A percentile compares a stretch with the other conserved stretches of the same genome.
These are phyloP conservation scores for Cryptosula pallasiana DNA, from an alignment of 2,888 invertebrate species.

Conservation along the genomic window DNA sequence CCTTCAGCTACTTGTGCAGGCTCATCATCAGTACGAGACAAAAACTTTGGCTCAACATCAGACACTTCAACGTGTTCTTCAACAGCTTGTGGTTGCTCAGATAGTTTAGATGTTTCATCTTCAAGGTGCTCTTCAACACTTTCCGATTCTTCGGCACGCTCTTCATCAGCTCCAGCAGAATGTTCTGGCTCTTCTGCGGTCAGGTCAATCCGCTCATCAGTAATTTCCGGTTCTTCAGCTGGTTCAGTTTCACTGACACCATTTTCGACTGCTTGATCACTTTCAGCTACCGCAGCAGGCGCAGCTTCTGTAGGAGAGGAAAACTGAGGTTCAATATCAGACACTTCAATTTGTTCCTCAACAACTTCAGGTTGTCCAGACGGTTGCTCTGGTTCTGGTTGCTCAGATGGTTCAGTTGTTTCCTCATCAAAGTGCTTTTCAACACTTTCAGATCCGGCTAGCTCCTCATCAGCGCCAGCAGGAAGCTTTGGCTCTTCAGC, in stretches of 20 bases:
- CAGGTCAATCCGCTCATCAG: background rate
- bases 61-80: conserved; percentile 60
- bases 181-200: background rate
- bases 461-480: background rate
- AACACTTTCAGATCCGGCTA: background rate
- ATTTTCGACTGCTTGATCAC: background rate
- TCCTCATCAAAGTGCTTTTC: background rate
- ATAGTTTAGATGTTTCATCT: conserved; percentile 47
- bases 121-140: background rate
- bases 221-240: background rate
- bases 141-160: background rate
- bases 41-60: conserved; percentile 54
- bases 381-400: background rate
- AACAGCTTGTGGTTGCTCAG: too few species aligned
- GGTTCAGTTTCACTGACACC: background rate
- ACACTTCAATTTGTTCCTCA: background rate
- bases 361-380: background rate
- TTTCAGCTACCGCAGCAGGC: background rate
- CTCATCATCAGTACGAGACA: background rate
- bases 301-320: background rate
- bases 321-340: background rate
- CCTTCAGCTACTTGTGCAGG: background rate
- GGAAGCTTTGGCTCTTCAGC: background rate
- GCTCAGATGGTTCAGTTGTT: background rate
- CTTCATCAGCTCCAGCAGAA: conserved; percentile 29